Evolutionary conservation across 2,113 vertebrate species (phyloP).

Genomic region (Ceyx cyanopectus): DNA sequence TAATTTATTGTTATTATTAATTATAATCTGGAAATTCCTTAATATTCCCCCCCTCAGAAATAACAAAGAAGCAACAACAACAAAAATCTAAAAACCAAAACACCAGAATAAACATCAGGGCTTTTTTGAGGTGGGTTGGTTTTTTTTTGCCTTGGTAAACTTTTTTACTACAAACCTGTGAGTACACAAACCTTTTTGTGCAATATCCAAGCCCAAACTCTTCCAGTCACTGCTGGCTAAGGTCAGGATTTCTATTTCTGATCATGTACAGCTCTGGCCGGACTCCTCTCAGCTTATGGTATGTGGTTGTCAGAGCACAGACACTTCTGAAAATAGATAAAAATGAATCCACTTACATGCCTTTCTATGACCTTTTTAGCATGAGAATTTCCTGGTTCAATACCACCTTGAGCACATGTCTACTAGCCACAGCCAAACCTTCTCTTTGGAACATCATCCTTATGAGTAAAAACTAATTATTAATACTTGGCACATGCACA

Average conservation of each 20-base stretch:
- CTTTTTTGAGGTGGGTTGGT: background rate
- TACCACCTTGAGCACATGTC: background rate
- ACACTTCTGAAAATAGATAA: background rate
- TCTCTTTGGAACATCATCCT: background rate
- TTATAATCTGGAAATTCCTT: background rate
- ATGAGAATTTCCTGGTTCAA: background rate
- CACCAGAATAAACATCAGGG: background rate
- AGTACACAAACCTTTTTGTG: background rate
- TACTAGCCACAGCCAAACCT: background rate
- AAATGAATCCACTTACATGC: background rate
- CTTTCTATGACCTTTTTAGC: background rate
- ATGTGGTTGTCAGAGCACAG: background rate
- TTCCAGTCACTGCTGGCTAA: background rate
- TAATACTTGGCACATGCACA: background rate
- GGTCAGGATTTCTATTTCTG: constrained; percentile 14
- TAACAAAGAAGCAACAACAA: background rate
- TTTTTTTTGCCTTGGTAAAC: background rate
- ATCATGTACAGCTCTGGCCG: background rate
- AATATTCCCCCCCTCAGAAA: background rate
- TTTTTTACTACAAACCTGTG: background rate
- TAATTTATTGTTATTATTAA: accelerated
- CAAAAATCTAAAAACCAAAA: background rate
- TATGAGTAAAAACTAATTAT: background rate
- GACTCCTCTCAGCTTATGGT: background rate
- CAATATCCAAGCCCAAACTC: background rate